Evolutionary conservation across 2,797 vertebrate genomes (phyloP), one percentile per base, ranked within the genome.

Genomic region (Dipus sagitta): DNA sequence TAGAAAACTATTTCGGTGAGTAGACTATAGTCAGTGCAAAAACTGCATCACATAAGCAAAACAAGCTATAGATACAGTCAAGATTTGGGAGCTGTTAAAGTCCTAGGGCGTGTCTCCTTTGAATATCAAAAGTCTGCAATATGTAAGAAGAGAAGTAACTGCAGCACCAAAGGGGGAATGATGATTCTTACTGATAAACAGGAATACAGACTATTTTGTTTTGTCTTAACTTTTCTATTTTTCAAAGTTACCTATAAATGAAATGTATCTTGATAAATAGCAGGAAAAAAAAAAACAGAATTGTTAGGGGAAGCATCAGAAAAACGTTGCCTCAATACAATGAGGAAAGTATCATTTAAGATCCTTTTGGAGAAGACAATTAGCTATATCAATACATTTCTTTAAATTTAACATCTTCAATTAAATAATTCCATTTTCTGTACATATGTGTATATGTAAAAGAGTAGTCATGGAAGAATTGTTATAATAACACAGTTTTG

Each of bases 171-270:
- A 83, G 54, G 8, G 3, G 4, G 72, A 91, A 54, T 38, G 10
- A 38, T 80, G 58, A 24, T 77, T 90, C 67, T 84, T 87, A 26
- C 54, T 79, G 42, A 83, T 79, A 58, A 87, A 83, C 67, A 68
- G 15, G 10, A 70, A 70, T 80, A 42, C 0, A 91, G 6, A 28
- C 17, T 90, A 76, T 80, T 94, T 90, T 60, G 42, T 84, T 75
- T 88, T 94, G 68, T 58, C 58, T 82, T 62, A 91, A 65, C 3
- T 80, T 24, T 24, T 75, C 32, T 83, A 7, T 34, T 72, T 86
- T 86, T 94, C 76, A 52, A 83, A 84, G 54, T 89, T 76, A 87
- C 75, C 26, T 94, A 79, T 52, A 93, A 92, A 52, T 90, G 47
- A 91, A 84, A 30, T 84, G 32, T 76, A 17, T 26, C 93, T 86